phyloP scores from a whole-genome alignment of 2,797 vertebrate genomes.

The Columba guinea region DNA sequence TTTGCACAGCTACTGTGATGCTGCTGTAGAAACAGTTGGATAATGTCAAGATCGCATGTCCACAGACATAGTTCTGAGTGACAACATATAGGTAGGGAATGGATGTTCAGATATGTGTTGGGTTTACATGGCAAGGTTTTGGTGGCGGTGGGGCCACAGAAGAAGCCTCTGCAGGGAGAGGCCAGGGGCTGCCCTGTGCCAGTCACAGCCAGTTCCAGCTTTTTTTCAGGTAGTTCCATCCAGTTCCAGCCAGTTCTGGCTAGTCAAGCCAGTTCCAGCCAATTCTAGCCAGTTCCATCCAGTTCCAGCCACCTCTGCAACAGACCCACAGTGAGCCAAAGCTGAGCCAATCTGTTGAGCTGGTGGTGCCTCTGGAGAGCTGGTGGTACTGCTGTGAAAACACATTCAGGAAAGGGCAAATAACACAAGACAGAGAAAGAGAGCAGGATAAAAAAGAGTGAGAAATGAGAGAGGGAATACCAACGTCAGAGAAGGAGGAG shows the following conservation, averaged over 20 bases:
- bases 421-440: neutral
- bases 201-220: neutral
- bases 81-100: neutral
- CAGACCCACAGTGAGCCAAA: rapidly evolving
- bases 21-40: neutral
- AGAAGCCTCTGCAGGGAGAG: neutral
- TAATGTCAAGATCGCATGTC: rapidly evolving
- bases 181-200: neutral
- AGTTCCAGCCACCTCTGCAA: neutral
- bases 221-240: neutral
- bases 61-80: neutral
- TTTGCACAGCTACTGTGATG: neutral
- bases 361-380: neutral
- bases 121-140: neutral
- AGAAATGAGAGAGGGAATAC: neutral
- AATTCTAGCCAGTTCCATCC: neutral
- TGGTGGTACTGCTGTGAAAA: neutral
- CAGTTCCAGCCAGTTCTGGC: neutral
- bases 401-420: neutral
- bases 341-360: neutral
- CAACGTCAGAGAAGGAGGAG: neutral
- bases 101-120: neutral
- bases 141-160: neutral
- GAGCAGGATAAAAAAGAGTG: neutral
- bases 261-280: neutral